phyloP scores from a whole-genome alignment of 2,888 invertebrate genomes.

The Xestia ashworthii region DNA sequence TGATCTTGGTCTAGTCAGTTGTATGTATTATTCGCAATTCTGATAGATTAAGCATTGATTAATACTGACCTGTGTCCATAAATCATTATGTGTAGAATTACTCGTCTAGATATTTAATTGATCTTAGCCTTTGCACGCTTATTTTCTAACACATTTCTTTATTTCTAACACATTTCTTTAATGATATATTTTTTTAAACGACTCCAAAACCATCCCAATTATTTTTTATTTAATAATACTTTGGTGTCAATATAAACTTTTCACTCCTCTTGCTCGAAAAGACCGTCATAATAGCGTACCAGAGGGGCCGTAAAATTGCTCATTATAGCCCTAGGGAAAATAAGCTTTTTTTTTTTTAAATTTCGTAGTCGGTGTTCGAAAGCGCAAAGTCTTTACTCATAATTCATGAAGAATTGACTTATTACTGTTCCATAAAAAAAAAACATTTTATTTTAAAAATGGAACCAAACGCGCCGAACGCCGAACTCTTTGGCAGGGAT shows the following conservation, averaged over 20 bases:
- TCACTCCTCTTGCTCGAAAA: no score
- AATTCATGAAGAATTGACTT: no score
- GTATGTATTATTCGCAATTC: not conserved
- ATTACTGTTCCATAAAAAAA: no score
- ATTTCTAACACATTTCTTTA: not conserved
- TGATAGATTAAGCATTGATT: not conserved
- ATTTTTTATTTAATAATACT: not conserved
- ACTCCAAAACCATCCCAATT: not conserved
- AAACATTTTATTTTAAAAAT: no score
- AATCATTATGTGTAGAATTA: not conserved
- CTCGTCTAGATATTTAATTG: not conserved
- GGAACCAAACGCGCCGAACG: no score
- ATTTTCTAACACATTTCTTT: not conserved
- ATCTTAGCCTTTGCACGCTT: not conserved
- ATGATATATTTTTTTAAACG: not conserved
- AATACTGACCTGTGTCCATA: not conserved
- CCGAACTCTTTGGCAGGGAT: no score
- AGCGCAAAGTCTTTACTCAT: no score
- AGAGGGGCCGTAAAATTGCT: no score
- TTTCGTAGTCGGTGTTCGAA: no score
- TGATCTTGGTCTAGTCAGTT: not conserved
- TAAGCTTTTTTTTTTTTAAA: no score
- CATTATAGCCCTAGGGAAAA: no score
- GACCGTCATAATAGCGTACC: no score
- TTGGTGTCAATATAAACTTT: not conserved